A percentile compares a stretch with the other conserved stretches of the same genome.
phyloP scores from a whole-genome alignment of 2,797 vertebrate genomes.

The Brachyalestes nurse region DNA sequence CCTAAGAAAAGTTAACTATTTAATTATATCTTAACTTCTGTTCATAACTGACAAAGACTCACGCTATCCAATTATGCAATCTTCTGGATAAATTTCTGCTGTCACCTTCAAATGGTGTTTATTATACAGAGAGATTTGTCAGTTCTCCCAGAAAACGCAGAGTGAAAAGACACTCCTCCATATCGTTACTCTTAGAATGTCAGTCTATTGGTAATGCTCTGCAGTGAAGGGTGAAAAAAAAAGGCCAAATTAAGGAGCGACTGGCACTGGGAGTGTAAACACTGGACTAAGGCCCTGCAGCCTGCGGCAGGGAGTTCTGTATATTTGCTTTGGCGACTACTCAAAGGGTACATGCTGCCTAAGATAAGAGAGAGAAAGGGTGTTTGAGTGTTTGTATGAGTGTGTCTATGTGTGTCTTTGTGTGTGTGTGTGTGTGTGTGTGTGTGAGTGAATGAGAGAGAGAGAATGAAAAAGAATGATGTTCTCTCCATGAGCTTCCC shows the following conservation, averaged over 20 bases:
- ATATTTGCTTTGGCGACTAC: slow-evolving; percentile 44
- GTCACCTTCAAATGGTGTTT: neutral
- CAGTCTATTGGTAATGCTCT: slow-evolving; percentile 16
- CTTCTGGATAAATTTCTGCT: neutral
- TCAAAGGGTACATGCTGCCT: slow-evolving; percentile 44
- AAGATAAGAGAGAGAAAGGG: slow-evolving; percentile 37
- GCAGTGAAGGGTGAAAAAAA: slow-evolving; percentile 10
- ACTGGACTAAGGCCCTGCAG: slow-evolving; percentile 31
- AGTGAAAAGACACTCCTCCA: neutral
- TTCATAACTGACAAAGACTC: neutral
- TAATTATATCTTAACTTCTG: neutral
- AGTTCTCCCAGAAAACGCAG: neutral
- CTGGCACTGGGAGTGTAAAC: slow-evolving; percentile 44
- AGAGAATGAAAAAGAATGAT: neutral
- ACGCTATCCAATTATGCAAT: neutral
- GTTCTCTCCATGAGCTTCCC: neutral
- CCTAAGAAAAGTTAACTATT: neutral
- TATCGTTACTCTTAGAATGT: slow-evolving; percentile 6
- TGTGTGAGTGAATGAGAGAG: slow-evolving; percentile 14
- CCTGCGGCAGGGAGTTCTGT: slow-evolving; percentile 33
- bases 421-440: neutral
- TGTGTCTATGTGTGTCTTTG: neutral
- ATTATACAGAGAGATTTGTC: neutral
- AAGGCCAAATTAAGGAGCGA: slow-evolving; percentile 34
- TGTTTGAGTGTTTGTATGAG: neutral